phyloP scores from a whole-genome alignment of 2,888 invertebrate genomes.

The Leucoptera coffeella region DNA sequence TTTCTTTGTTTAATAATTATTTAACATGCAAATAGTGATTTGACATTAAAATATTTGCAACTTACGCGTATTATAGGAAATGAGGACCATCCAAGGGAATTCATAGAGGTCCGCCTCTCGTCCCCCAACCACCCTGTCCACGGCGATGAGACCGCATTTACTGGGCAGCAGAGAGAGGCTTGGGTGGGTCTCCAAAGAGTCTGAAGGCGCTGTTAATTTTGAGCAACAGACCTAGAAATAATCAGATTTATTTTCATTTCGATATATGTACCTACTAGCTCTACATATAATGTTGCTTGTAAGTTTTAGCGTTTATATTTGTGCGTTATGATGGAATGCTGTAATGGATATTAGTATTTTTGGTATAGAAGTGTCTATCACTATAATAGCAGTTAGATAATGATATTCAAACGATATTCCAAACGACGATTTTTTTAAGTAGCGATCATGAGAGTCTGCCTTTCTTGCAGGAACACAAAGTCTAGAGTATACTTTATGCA shows the following conservation, averaged over 20 bases:
- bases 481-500: no score
- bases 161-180: conserved; percentile 9
- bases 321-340: not conserved
- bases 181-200: conserved; percentile 14
- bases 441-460: no score
- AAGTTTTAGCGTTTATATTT: not conserved
- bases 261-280: not conserved
- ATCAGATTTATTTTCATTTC: not conserved
- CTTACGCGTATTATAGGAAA: conserved; percentile 30
- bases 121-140: conserved; percentile 48
- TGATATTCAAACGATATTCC: no score
- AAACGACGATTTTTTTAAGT: no score
- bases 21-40: no score
- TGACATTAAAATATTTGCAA: no score
- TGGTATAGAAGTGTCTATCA: not conserved
- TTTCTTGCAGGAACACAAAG: no score
- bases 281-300: not conserved
- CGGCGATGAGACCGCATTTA: conserved; percentile 37
- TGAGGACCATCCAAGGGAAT: conserved; percentile 61
- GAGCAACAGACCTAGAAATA: conserved; percentile 1
- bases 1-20: no score
- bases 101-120: conserved; percentile 41
- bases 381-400: not conserved
- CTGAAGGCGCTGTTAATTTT: conserved; percentile 1
- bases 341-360: not conserved